Conservation (phyloP, 2,113 vertebrate species). For the Corvus moneduloides region DNA sequence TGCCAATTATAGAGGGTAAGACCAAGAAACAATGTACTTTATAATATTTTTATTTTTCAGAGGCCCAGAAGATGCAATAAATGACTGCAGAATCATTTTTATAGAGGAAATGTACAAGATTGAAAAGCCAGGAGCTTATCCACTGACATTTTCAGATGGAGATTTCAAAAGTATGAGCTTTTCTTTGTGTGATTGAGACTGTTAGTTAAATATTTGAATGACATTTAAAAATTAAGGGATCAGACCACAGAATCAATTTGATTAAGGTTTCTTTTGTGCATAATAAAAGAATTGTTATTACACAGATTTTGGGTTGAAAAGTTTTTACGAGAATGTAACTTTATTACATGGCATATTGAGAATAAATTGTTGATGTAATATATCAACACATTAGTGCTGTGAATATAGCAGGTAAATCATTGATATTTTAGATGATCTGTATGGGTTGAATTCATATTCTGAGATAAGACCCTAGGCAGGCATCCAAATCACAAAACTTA, state of each 20-base stretch:
- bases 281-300: not conserved
- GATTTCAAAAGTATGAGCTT: constrained; percentile 85
- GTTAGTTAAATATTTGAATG: not conserved
- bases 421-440: not conserved
- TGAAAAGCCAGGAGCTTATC: constrained; percentile 85
- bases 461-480: not conserved
- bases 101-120: constrained; percentile 90
- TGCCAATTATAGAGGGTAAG: not conserved
- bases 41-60: constrained; percentile 65
- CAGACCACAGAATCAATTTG: not conserved
- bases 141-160: constrained; percentile 85
- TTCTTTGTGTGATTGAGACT: constrained; percentile 10
- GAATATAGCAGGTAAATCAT: not conserved
- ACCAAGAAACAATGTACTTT: not conserved
- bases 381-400: not conserved
- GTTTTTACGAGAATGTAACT: not conserved
- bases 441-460: not conserved
- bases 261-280: not conserved
- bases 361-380: not conserved
- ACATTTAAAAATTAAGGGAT: not conserved
- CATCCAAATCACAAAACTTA: not conserved
- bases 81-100: constrained; percentile 86
- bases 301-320: not conserved
- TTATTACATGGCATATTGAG: not conserved
- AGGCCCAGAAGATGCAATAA: constrained; percentile 83